These are phyloP conservation scores for Teleogryllus occipitalis DNA, from an alignment of 1,140 invertebrate species.

Conservation along the genomic window DNA sequence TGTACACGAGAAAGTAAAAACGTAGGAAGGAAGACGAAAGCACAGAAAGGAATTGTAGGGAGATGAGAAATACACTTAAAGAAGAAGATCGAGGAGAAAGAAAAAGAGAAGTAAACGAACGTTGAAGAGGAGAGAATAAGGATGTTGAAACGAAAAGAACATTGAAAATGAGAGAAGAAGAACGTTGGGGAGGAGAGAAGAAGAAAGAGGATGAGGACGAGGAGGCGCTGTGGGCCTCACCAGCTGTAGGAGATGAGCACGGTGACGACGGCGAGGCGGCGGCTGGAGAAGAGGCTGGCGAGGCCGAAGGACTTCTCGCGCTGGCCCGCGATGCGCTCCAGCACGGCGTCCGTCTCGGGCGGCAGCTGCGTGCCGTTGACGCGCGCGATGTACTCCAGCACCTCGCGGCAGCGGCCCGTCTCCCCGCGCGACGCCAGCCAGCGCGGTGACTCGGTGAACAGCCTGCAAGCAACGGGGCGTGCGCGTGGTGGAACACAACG, in stretches of 20 bases:
- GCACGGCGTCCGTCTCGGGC: conserved; percentile 10
- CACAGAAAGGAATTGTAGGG: no score
- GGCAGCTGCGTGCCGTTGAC: conserved; percentile 18
- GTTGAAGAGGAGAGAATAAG: no score
- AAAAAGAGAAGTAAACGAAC: no score
- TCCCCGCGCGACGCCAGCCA: conserved; percentile 26
- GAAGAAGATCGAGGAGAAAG: no score
- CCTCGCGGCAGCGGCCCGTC: conserved; percentile 14
- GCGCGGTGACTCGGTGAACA: conserved; percentile 26
- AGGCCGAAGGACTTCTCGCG: conserved; percentile 39
- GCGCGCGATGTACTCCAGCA: conserved; percentile 22
- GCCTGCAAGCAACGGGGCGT: not conserved
- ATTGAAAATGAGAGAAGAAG: no score
- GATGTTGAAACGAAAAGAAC: no score
- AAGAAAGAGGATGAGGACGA: no score
- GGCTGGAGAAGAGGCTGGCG: conserved; percentile 46
- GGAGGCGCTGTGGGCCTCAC: conserved; percentile 28
- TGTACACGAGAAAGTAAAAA: no score
- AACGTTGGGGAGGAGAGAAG: no score
- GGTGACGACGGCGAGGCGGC: conserved; percentile 46
- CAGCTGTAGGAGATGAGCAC: conserved; percentile 42
- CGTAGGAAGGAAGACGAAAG: no score
- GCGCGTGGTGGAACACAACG: no score
- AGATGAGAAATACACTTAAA: no score
- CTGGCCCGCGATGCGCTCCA: conserved; percentile 18